Conservation (phyloP, 30 jellyfish, hydroid and myxozoan species). For the Chironex yamaguchii region DNA sequence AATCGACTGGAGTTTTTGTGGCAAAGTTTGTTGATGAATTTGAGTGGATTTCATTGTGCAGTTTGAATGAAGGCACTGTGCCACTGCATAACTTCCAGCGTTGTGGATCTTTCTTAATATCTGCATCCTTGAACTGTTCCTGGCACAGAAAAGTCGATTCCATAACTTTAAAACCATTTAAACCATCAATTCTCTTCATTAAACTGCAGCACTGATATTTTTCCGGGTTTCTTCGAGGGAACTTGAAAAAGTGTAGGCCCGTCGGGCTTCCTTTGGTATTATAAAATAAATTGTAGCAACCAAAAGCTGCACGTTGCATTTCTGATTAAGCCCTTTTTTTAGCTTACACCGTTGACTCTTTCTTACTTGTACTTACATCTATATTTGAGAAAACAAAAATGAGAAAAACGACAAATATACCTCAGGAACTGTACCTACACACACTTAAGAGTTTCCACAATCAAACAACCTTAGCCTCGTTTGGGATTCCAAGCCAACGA, state of each 20-base stretch:
- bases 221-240: constrained; percentile 59
- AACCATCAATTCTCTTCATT: constrained; percentile 45
- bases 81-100: constrained; percentile 8
- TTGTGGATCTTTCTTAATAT: constrained; percentile 20
- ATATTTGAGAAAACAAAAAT: too few species aligned
- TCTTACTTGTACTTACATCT: too few species aligned
- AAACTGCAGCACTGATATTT: constrained; percentile 48
- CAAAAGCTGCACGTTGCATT: constrained; percentile 63
- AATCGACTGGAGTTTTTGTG: too few species aligned
- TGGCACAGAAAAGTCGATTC: constrained; percentile 20
- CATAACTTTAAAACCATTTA: constrained; percentile 52
- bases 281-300: constrained; percentile 33
- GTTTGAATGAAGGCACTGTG: constrained; percentile 15
- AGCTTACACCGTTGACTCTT: too few species aligned
- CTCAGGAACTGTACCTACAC: too few species aligned
- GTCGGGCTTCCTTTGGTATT: constrained; percentile 27
- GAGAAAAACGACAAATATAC: too few species aligned
- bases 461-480: too few species aligned
- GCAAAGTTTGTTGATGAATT: too few species aligned
- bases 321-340: too few species aligned
- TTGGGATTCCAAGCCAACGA: too few species aligned
- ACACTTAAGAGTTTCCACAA: too few species aligned
- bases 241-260: constrained; percentile 61
- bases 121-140: constrained; percentile 25
- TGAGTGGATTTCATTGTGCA: too few species aligned